Evolutionary conservation across 2,113 vertebrate species (phyloP).

Genomic region (Acrocephalus kingi): DNA sequence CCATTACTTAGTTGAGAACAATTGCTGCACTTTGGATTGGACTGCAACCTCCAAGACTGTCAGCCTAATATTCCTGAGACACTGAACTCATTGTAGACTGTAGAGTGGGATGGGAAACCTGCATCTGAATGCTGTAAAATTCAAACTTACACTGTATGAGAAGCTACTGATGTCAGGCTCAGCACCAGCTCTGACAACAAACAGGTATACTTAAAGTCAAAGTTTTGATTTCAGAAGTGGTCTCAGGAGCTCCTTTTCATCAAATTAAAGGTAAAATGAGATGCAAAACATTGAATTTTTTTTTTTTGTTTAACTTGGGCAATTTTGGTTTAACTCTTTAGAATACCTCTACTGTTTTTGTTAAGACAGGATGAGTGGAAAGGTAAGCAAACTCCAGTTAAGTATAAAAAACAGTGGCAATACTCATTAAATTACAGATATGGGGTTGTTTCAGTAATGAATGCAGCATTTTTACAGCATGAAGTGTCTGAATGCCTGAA

Average conservation of each 20-base stretch:
- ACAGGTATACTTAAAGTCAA: background rate
- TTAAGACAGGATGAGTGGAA: background rate
- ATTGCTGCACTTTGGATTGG: background rate
- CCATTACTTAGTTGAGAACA: background rate
- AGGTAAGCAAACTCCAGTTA: background rate
- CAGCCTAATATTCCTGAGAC: background rate
- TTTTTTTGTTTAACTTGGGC: background rate
- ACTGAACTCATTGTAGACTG: background rate
- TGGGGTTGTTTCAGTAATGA: background rate
- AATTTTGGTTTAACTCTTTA: background rate
- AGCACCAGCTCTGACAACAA: background rate
- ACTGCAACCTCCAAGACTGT: background rate
- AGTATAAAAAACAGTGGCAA: background rate
- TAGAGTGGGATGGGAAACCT: background rate
- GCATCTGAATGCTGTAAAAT: background rate
- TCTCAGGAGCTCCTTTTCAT: background rate
- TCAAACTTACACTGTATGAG: background rate
- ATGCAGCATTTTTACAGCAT: rapidly evolving
- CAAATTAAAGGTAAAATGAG: background rate
- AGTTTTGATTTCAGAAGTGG: background rate
- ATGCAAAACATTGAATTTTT: background rate
- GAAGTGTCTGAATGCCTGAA: background rate
- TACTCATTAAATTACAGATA: background rate
- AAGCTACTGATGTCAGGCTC: background rate
- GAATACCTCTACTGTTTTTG: background rate